Base-by-base conservation (phyloP, 1,140 invertebrate species). In the Rhopalosiphum padi region DNA sequence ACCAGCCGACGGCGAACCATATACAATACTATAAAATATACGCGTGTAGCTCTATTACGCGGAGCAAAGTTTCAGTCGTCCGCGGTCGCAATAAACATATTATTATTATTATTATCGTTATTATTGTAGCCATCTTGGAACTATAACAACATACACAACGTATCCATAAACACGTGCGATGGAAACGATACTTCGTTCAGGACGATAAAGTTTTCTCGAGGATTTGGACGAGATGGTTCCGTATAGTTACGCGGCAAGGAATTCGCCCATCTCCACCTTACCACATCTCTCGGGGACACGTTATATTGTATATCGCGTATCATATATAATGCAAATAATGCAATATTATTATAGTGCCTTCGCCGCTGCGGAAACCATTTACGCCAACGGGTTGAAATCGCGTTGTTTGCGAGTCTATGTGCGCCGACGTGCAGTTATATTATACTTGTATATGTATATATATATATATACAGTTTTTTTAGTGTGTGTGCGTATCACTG, bases 161-260 rank as follows among this genome's bases (percentile, higher is more conserved):
- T 6, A 41, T 83, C n/a, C 83, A 25, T 86, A 86, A 86, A 41
- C 83, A 41, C 37, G 82, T 41, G 82, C 37, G 82, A 37, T 43
- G 37, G 82, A 23, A 41, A 86, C 22, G 37, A 86, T 86, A 86
- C 23, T 41, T 86, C 83, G 83, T 86, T 41, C 41, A 22, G 43
- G 85, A 18, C 85, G 43, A 87, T 87, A 87, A 87, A 87, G 43
- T 87, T 87, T 87, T 46, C 11, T 43, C 21, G 85, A 6, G 85
- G 30, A 87, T 87, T 87, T 8, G 43, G 18, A 87, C 43, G 30
- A 86, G 18, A 48, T 43, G 83, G 37, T 41, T 25, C 35, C 60
- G 30, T n/a, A 41, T 41, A n/a, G 60, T n/a, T 68, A n/a, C 60
- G 4, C 1, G 15, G 30, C 4, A 77, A 77, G 60, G 30, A 77